Evolutionary conservation across 1,140 invertebrate species (phyloP).

Genomic region (Diabrotica undecimpunctata): DNA sequence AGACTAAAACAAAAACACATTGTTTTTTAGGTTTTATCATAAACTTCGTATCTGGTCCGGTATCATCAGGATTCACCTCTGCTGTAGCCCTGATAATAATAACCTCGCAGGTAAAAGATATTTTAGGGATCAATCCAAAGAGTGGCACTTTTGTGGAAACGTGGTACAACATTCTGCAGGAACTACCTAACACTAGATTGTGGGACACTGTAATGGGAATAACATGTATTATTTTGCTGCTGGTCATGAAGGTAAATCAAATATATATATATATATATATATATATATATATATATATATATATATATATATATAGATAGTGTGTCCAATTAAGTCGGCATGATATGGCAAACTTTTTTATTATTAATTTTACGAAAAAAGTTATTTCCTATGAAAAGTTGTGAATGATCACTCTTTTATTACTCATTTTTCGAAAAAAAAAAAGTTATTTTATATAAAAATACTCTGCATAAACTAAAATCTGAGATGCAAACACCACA

Average conservation of each 20-base stretch:
- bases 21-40: conserved; percentile 75
- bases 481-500: too few relatives aligned
- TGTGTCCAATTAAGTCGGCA: too few relatives aligned
- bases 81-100: conserved; percentile 89
- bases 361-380: too few relatives aligned
- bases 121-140: conserved; percentile 74
- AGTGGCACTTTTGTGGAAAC: conserved; percentile 72
- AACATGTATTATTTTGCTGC: conserved; percentile 65
- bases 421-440: too few relatives aligned
- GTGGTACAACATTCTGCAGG: conserved; percentile 62
- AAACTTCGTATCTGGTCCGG: conserved; percentile 89
- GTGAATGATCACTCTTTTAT: too few relatives aligned
- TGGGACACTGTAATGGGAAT: conserved; percentile 70
- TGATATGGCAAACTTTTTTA: too few relatives aligned
- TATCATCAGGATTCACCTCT: conserved; percentile 89
- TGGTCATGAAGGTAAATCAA: conserved; percentile 66
- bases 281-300: too few relatives aligned
- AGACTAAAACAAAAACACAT: background rate
- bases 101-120: conserved; percentile 81
- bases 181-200: conserved; percentile 57
- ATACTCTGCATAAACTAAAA: too few relatives aligned
- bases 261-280: background rate
- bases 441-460: too few relatives aligned
- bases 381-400: too few relatives aligned
- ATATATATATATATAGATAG: too few relatives aligned